Evolutionary conservation across 2,797 vertebrate genomes (phyloP).

Genomic region (Phrynocephalus guinanensis): DNA sequence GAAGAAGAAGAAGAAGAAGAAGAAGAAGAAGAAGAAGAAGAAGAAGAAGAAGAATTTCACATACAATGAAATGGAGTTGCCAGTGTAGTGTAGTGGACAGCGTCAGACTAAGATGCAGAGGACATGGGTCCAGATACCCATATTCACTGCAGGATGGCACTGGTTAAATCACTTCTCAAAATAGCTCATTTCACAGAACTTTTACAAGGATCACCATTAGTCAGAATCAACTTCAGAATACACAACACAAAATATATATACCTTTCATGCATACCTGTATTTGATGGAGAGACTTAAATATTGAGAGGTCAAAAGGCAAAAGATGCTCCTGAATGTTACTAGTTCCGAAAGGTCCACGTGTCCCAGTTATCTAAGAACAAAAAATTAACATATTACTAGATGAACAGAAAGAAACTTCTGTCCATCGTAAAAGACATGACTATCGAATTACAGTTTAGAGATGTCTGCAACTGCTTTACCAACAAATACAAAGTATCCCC

Average conservation of each 20-base stretch:
- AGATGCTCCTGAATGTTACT: conserved; percentile 93
- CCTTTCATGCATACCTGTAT: conserved; percentile 87
- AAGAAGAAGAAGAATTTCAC: no score
- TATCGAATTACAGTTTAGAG: background rate
- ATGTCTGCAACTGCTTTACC: background rate
- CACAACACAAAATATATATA: background rate
- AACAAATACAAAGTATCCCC: background rate
- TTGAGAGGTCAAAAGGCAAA: conserved; percentile 91
- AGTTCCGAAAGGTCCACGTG: conserved; percentile 87
- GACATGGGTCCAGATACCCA: no score
- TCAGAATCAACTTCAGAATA: no score
- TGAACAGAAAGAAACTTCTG: background rate
- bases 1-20: no score
- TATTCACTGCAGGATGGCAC: no score
- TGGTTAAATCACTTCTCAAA: no score
- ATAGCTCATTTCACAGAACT: no score
- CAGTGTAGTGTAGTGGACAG: no score
- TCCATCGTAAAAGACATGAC: background rate
- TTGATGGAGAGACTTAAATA: conserved; percentile 95
- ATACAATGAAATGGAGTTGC: no score
- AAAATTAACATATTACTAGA: conserved; percentile 37
- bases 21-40: no score
- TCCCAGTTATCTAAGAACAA: conserved; percentile 85
- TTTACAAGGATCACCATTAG: no score
- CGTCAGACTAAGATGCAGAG: no score